Evolutionary conservation across 2,888 invertebrate species (phyloP), one percentile per base, ranked within the genome.

Genomic region (Drosophila mulleri): DNA sequence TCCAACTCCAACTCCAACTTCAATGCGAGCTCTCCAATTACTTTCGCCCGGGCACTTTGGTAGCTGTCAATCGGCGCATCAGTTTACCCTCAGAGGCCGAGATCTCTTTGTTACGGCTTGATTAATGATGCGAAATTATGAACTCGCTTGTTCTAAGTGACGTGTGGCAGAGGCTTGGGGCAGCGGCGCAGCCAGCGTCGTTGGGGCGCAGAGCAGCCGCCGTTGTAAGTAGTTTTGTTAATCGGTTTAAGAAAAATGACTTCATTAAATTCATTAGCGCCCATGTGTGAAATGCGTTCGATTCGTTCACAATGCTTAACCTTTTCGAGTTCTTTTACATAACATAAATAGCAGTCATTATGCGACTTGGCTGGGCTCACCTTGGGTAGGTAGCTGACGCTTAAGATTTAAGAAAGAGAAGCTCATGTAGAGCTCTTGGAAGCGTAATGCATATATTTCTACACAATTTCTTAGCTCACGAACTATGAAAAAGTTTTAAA

Each of bases 231-330:
- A 82, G 81, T 87, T 89, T 85, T 86, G 84, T 89, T 90, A 91
- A 90, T 84, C 86, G 86, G 88, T 80, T 74, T 45, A 83, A 89
- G 90, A 91, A 87, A 89, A 91, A 91, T 91, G 89, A 88, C 90
- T 91, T 91, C 88, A 91, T 91, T 91, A 91, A 90, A 90, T 85
- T 88, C 89, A 91, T 91, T 91, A 91, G 89, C 89, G 88, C 83
- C 89, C 89, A 89, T 91, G 91, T 90, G 90, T 90, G 90, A 91
- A 91, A 91, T 83, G 66, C 84, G 89, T 84, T 89, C 88, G 77
- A 86, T 90, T 83, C 80, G 56, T 75, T 71, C 60, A 67, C 80
- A 75, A 80, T 80, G 78, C 11, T 56, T 53, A 47, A 66, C 66
- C 65, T 54, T 23, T 44, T 42, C 23, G 23, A 41, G 42, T 32